Percentiles rank a stretch among this genome's conserved stretches.
Conservation (phyloP, 1,140 invertebrate species). For the Cydia amplana region DNA sequence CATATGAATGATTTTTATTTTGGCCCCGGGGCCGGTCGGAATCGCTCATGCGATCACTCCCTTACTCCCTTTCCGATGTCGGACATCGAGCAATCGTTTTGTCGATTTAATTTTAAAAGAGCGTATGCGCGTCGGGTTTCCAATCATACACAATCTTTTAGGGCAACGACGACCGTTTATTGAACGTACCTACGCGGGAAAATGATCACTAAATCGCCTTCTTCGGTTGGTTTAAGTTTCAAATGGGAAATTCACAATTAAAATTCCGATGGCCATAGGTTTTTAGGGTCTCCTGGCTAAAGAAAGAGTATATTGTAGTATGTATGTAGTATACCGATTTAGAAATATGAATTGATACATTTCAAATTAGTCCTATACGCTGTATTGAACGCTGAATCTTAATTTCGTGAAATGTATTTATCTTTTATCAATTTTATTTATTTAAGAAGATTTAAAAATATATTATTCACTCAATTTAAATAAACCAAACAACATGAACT, state of each 20-base stretch:
- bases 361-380: no score
- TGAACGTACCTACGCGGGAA: conserved; percentile 34
- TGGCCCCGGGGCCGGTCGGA: conserved; percentile 58
- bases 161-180: neutral
- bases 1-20: conserved; percentile 79
- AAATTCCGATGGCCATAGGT: neutral
- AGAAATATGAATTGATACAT: no score
- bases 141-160: conserved; percentile 1
- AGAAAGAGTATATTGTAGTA: neutral
- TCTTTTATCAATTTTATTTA: no score
- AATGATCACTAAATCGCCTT: conserved; percentile 43
- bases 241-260: conserved; percentile 34
- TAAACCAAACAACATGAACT: no score
- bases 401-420: no score
- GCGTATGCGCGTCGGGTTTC: conserved; percentile 37
- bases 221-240: conserved; percentile 41
- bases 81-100: conserved; percentile 54
- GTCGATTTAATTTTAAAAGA: conserved; percentile 35
- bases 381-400: no score
- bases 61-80: conserved; percentile 57
- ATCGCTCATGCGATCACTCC: conserved; percentile 47
- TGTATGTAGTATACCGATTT: neutral
- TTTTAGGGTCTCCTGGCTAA: neutral
- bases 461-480: no score
- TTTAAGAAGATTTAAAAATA: no score